These are phyloP conservation scores for Craniophora ligustri DNA, from an alignment of 2,888 invertebrate species.

Conservation along the genomic window DNA sequence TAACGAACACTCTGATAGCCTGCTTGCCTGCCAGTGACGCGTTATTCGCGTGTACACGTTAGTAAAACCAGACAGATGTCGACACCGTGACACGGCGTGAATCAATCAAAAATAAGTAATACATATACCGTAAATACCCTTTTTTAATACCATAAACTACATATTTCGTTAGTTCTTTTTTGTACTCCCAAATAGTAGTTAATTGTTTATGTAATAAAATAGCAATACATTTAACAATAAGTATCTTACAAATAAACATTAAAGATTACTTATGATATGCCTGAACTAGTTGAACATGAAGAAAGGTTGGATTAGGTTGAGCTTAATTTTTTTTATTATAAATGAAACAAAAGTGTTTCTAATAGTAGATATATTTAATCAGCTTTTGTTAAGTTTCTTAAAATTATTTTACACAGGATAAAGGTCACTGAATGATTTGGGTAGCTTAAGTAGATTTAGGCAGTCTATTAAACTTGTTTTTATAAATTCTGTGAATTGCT, in stretches of 20 bases:
- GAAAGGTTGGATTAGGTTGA: too few species aligned
- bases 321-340: too few species aligned
- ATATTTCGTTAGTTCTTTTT: not conserved
- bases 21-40: too few species aligned
- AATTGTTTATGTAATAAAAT: too few species aligned
- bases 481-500: not conserved
- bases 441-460: not conserved
- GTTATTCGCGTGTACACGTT: slow-evolving; percentile 37
- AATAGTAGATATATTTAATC: slow-evolving; percentile 15
- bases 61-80: slow-evolving; percentile 25
- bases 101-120: slow-evolving; percentile 26
- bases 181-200: not conserved
- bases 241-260: too few species aligned
- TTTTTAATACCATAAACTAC: slow-evolving; percentile 1
- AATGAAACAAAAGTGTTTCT: too few species aligned
- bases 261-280: too few species aligned
- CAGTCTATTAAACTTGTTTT: not conserved
- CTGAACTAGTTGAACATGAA: too few species aligned
- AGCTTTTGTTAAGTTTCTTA: slow-evolving; percentile 7
- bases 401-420: slow-evolving; percentile 12
- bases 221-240: too few species aligned
- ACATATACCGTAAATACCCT: too few species aligned
- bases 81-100: slow-evolving; percentile 14
- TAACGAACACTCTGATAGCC: too few species aligned
- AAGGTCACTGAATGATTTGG: slow-evolving; percentile 2